Evolutionary conservation across 2,888 invertebrate species (phyloP).

Genomic region (Drosophila recens): DNA sequence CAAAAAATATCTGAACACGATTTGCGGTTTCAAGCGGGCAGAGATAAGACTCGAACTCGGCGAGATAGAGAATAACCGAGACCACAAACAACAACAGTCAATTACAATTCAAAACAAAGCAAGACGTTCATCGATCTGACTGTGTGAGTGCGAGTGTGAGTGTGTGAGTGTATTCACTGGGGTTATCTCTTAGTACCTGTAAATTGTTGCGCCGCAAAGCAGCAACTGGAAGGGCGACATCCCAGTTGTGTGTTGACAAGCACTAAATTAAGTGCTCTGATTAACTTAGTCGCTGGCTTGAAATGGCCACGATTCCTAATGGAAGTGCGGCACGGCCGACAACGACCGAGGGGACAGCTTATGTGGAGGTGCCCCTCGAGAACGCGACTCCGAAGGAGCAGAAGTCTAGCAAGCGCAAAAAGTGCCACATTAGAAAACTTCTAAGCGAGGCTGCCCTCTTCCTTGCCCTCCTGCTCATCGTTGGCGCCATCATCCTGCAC

Average conservation of each 20-base stretch:
- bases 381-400: background rate
- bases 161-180: conserved; percentile 12
- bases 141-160: conserved; percentile 21
- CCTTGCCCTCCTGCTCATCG: conserved; percentile 68
- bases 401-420: conserved; percentile 1
- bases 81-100: conserved; percentile 39
- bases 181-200: conserved; percentile 49
- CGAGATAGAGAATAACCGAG: conserved; percentile 16
- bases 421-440: conserved; percentile 33
- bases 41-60: conserved; percentile 39
- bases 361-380: background rate
- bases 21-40: conserved; percentile 29
- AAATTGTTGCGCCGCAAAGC: conserved; percentile 5
- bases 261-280: conserved; percentile 29
- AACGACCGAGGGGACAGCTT: background rate
- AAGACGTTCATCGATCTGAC: conserved; percentile 31
- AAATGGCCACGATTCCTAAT: conserved; percentile 18
- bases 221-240: conserved; percentile 13
- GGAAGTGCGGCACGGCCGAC: conserved; percentile 12
- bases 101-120: conserved; percentile 30
- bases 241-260: conserved; percentile 38
- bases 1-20: conserved; percentile 29
- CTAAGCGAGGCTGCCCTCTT: conserved; percentile 62
- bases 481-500: conserved; percentile 77
- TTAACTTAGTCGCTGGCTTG: conserved; percentile 6